Evolutionary conservation across 2,797 vertebrate species (phyloP).

Genomic region (Eulemur rubriventer): DNA sequence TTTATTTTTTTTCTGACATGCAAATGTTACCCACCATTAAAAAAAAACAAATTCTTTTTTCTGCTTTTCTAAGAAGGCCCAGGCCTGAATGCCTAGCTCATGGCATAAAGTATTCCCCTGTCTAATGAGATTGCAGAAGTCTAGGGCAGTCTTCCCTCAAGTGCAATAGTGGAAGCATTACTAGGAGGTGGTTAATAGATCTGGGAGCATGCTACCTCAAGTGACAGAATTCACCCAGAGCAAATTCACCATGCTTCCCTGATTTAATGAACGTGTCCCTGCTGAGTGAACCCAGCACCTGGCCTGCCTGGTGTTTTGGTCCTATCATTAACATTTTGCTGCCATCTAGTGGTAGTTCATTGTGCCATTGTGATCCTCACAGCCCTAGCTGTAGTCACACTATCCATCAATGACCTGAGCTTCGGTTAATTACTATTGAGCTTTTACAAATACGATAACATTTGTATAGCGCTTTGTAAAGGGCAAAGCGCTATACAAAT

Average conservation of each 20-base stretch:
- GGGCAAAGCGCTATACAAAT: slow-evolving; percentile 57
- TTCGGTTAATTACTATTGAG: slow-evolving; percentile 68
- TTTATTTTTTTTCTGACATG: neutral
- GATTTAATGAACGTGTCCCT: neutral
- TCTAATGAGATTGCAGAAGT: slow-evolving; percentile 10
- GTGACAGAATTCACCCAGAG: slow-evolving; percentile 55
- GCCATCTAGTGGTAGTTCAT: slow-evolving; percentile 64
- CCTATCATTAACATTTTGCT: slow-evolving; percentile 46
- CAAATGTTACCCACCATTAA: neutral
- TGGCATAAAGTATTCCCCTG: neutral
- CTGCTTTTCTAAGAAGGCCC: neutral
- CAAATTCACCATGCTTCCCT: slow-evolving; percentile 25
- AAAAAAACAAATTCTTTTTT: neutral
- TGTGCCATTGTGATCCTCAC: neutral
- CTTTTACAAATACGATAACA: slow-evolving; percentile 63
- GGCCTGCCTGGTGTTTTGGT: neutral
- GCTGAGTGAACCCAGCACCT: slow-evolving; percentile 18
- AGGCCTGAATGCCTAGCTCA: neutral
- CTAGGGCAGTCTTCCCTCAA: neutral
- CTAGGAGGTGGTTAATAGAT: slow-evolving; percentile 46
- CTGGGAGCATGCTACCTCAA: neutral
- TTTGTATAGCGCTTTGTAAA: slow-evolving; percentile 62
- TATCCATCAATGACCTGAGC: neutral
- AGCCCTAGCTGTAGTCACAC: neutral
- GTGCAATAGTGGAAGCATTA: neutral